A percentile compares a stretch with the other conserved stretches of the same genome.
These are phyloP conservation scores for Diadegma fenestrale DNA, from an alignment of 2,888 invertebrate species.

Conservation along the genomic window DNA sequence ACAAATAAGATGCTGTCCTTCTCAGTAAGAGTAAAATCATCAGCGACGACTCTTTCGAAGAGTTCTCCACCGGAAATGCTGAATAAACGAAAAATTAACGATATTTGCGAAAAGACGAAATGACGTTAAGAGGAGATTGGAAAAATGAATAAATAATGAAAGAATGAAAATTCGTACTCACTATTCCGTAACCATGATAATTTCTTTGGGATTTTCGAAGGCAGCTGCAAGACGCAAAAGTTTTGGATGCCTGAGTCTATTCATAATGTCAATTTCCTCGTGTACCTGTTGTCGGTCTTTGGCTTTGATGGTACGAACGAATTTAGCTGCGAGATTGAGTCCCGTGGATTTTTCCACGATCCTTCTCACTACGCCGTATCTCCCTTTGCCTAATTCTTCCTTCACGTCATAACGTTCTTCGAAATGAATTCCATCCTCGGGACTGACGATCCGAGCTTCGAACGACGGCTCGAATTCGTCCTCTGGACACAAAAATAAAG, in stretches of 20 bases:
- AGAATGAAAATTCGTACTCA: conserved; percentile 86
- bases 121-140: neutral
- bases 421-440: conserved; percentile 87
- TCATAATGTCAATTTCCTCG: conserved; percentile 95
- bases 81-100: conserved; percentile 71
- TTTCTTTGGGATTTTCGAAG: conserved; percentile 91
- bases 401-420: conserved; percentile 88
- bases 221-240: conserved; percentile 93
- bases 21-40: conserved; percentile 96
- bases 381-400: conserved; percentile 91
- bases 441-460: conserved; percentile 80
- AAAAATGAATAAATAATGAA: neutral
- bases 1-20: conserved; percentile 92
- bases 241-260: conserved; percentile 92
- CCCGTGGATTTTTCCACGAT: conserved; percentile 89
- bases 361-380: conserved; percentile 90
- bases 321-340: conserved; percentile 92
- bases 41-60: conserved; percentile 96
- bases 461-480: conserved; percentile 77
- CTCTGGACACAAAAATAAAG: conserved; percentile 40
- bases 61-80: conserved; percentile 97
- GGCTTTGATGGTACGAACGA: conserved; percentile 90
- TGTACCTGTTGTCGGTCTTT: conserved; percentile 91
- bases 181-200: conserved; percentile 96
- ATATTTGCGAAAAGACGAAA: neutral